Evolutionary conservation across 2,888 invertebrate species (phyloP), one percentile per base, ranked within the genome.

Genomic region (Aphidius colemani): DNA sequence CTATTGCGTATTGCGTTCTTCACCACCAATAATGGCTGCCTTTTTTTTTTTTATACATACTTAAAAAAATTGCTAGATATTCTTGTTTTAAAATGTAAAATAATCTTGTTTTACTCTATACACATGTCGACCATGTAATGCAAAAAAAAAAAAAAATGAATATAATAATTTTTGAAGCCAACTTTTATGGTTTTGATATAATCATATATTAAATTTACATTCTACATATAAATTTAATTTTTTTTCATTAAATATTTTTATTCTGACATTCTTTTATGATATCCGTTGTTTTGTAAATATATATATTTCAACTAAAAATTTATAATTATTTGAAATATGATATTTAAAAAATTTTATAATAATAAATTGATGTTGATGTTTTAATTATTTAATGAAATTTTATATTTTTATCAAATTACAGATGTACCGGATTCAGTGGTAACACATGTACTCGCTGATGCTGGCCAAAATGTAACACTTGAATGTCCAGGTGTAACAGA

Each of bases 401-500:
- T 49, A 57, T 55, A 46, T 30, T 53, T 56, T 71, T 69, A 63
- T 59, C 67, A 60, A 74, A 70, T 86, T 85, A 64, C 86, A 89
- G 89, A 89, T 82, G 85, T 86, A 70, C 85, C 86, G 73, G 85
- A 85, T 74, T 83, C 87, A 67, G 85, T 86, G 71, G 84, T 86
- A 70, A 85, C 88, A 73, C 86, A 85, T 70, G 84, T 88, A 70
- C 83, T 86, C 70, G 86, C 87, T 61, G 87, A 88, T 75, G 89
- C 89, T 53, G 89, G 89, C 61, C 85, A 85, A 73, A 89, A 89
- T 82, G 85, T 88, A 70, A 88, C 88, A 66, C 82, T 90, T 72
- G 83, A 86, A 65, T 90, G 90, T 82, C 89, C 89, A 45, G 89
- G 89, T 49, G 88, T 89, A 67, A 88, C 86, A 73, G 89, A 89